Conservation (phyloP, 1,140 invertebrate species). For the Anoplolepis gracilipes region DNA sequence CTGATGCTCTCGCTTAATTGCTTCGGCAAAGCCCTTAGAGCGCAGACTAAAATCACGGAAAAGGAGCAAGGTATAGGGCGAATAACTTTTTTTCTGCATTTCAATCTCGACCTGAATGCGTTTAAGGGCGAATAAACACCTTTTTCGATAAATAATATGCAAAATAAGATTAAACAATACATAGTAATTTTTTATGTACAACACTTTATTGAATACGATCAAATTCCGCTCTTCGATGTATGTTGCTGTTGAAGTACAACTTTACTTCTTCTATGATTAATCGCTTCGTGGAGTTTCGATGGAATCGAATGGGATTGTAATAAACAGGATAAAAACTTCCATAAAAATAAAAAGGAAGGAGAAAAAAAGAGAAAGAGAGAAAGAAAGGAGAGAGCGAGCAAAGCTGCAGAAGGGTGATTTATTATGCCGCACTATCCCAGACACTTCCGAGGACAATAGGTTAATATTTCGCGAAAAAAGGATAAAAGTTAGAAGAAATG, state of each 20-base stretch:
- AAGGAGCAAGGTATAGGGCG: neutral
- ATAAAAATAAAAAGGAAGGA: neutral
- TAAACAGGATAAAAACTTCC: slow-evolving; percentile 54
- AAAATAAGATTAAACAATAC: neutral
- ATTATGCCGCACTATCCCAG: slow-evolving; percentile 55
- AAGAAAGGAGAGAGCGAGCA: neutral
- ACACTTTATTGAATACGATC: neutral
- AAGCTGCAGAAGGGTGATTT: slow-evolving; percentile 64
- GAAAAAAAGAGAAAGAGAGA: neutral
- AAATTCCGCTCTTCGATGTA: neutral
- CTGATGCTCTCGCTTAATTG: slow-evolving; percentile 66
- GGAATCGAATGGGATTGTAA: slow-evolving; percentile 53
- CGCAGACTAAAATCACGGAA: slow-evolving; percentile 32
- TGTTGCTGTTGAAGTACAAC: neutral
- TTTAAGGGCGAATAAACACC: neutral
- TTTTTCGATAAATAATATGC: neutral
- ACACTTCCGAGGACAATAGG: slow-evolving; percentile 60
- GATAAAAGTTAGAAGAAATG: slow-evolving; percentile 19
- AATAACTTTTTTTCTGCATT: neutral
- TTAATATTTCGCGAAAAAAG: slow-evolving; percentile 56
- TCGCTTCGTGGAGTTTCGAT: slow-evolving; percentile 18
- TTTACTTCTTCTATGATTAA: slow-evolving; percentile 62
- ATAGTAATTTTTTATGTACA: neutral
- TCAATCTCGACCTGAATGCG: neutral
- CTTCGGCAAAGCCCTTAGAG: slow-evolving; percentile 36